Evolutionary conservation across 1,140 invertebrate species (phyloP), one percentile per base, ranked within the genome.

Genomic region (Drosophila auraria): DNA sequence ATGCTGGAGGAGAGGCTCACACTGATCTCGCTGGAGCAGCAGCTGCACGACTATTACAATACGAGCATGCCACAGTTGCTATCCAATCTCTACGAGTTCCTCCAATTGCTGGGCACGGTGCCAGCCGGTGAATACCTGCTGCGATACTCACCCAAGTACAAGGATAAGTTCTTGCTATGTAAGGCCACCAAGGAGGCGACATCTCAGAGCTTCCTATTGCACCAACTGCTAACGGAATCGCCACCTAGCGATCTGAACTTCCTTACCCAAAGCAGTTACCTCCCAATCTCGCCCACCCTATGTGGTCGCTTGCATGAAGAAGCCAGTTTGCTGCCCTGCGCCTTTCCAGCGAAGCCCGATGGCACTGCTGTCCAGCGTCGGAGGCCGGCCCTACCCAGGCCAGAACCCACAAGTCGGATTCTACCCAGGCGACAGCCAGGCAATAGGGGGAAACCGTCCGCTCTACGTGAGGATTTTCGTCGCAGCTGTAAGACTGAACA

Each of bases 131-230:
- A 81, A 7, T 92, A 83, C 59, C 38, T 92, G 11, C 50, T 92
- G 23, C 87, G 91, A 4, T 87, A 71, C 36, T 79, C 83, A 7
- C 40, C 57, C 40, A 92, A 89, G 38, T 82, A 87, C 27, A 75
- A 64, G 2, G 91, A 92, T 11, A 86, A 83, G 38, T 78, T 92
- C 12, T 27, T 92, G 15, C 44, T 92, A 1, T 91, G 91, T n/a
- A 58, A 49, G 1, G 71, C 71, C 3, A 75, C 80, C 0, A n/a
- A 38, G 27, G 73, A 78, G 11, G 12, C 59, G 27, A 64, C 76
- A 40, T 1, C 74, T n/a, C 68, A 87, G 17, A 77, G 78, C 15
- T 80, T 90, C 7, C 57, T 49, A 6, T 20, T 92, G 44, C 53
- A 78, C 9, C 56, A 79, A 7, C 49, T 92, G 7, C 25, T 92